Evolutionary conservation across 2,797 vertebrate species (phyloP).

Genomic region (Bradypus variegatus): DNA sequence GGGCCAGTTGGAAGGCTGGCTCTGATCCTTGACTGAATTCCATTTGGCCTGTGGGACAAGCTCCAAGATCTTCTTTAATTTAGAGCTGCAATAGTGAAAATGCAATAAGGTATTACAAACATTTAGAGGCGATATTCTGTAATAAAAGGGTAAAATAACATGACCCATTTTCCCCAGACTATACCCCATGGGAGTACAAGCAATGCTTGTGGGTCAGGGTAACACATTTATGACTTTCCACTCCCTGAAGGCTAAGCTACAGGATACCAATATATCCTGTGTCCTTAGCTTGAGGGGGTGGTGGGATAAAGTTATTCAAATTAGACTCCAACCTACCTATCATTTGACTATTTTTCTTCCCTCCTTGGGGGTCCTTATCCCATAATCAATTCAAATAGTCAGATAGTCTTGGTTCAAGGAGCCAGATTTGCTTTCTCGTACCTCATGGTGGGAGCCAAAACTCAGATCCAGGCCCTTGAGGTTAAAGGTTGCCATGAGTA

Average conservation of each 20-base stretch:
- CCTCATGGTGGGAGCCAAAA: background rate
- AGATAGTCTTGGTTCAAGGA: background rate
- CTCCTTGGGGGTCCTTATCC: background rate
- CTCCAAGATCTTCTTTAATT: slow-evolving; percentile 32
- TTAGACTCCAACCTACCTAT: background rate
- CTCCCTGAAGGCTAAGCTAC: background rate
- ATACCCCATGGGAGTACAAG: too few species aligned
- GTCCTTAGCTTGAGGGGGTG: background rate
- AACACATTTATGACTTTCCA: background rate
- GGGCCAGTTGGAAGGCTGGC: background rate
- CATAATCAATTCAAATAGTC: background rate
- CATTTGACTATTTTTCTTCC: background rate
- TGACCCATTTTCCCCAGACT: background rate
- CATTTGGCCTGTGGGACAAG: background rate
- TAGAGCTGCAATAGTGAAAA: slow-evolving; percentile 3
- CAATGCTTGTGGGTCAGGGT: background rate
- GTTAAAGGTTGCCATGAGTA: background rate
- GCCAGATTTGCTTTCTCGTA: background rate
- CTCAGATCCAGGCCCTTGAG: background rate
- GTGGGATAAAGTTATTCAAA: background rate
- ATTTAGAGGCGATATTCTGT: background rate
- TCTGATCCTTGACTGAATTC: slow-evolving; percentile 28
- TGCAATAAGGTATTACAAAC: slow-evolving; percentile 12
- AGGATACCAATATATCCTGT: background rate
- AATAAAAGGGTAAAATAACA: background rate